Percentiles rank a stretch among this genome's conserved stretches.
These are phyloP conservation scores for Acrobasis suavella DNA, from an alignment of 2,888 invertebrate genomes.

Conservation along the genomic window DNA sequence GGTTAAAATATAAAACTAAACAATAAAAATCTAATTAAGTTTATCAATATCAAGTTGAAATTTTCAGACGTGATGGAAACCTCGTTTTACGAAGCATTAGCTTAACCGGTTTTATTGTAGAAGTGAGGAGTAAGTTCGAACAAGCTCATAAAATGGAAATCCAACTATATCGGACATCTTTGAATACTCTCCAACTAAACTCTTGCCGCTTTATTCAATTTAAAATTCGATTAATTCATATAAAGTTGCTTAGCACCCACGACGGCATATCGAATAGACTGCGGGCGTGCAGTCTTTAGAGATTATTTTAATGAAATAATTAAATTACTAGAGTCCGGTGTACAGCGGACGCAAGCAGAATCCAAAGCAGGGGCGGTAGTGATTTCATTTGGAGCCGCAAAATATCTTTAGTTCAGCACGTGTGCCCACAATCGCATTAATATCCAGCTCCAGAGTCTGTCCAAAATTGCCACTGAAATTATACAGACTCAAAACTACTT, in stretches of 20 bases:
- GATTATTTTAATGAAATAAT: constrained; percentile 75
- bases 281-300: constrained; percentile 55
- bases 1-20: no score
- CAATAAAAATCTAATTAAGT: constrained; percentile 17
- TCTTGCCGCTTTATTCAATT: constrained; percentile 21
- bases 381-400: constrained; percentile 57
- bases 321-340: constrained; percentile 64
- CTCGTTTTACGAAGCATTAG: constrained; percentile 14
- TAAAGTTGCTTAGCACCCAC: constrained; percentile 48
- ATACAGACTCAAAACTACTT: constrained; percentile 44
- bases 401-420: constrained; percentile 32
- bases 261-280: constrained; percentile 53
- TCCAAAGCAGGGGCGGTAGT: constrained; percentile 55
- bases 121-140: constrained; percentile 21
- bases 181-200: constrained; percentile 21
- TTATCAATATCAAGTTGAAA: constrained; percentile 13
- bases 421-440: constrained; percentile 28
- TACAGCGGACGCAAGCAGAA: constrained; percentile 63
- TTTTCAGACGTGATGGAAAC: constrained; percentile 12
- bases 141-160: constrained; percentile 25
- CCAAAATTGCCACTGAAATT: constrained; percentile 39
- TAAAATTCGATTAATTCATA: constrained; percentile 32
- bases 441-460: constrained; percentile 25
- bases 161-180: constrained; percentile 21
- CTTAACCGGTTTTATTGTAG: constrained; percentile 20